A percentile compares a stretch with the other conserved stretches of the same genome.
Evolutionary conservation across 2,113 vertebrate genomes (phyloP).

Genomic region (Seriola rivoliana): DNA sequence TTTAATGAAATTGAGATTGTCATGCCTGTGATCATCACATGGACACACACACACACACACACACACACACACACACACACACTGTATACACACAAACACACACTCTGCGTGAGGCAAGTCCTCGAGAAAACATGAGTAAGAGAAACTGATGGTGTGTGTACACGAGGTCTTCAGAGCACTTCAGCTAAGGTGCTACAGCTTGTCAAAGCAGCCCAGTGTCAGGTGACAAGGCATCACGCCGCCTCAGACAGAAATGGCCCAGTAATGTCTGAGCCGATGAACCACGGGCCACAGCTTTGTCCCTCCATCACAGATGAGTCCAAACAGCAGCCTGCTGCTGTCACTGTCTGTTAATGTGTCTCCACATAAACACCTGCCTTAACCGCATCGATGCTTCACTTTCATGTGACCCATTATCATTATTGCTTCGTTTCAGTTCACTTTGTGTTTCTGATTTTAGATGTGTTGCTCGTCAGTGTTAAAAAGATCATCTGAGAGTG

Average conservation of each 20-base stretch:
- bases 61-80: not conserved
- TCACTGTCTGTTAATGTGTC: constrained; percentile 70
- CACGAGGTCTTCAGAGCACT: constrained; percentile 80
- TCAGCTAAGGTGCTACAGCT: constrained; percentile 90
- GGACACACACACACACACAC: not conserved
- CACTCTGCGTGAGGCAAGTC: constrained; percentile 84
- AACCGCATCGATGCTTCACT: constrained; percentile 45
- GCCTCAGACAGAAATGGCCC: constrained; percentile 89
- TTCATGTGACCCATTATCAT: constrained; percentile 54
- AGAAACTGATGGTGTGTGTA: constrained; percentile 87
- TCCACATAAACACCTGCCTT: constrained; percentile 66
- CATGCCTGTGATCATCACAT: not conserved
- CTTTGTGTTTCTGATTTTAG: constrained; percentile 41
- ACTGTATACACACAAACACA: constrained; percentile 36
- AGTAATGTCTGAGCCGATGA: constrained; percentile 90
- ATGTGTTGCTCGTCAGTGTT: constrained; percentile 9
- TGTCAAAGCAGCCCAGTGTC: constrained; percentile 89
- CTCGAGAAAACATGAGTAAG: constrained; percentile 84
- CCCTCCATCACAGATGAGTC: constrained; percentile 74
- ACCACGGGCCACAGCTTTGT: constrained; percentile 86
- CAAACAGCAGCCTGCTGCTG: constrained; percentile 75
- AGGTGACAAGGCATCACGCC: constrained; percentile 89
- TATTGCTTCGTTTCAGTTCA: constrained; percentile 40
- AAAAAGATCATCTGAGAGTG: constrained; percentile 4
- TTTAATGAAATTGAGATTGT: not conserved